Base-by-base conservation (phyloP, 2,888 invertebrate species). In the Oxycera nigricornis region DNA sequence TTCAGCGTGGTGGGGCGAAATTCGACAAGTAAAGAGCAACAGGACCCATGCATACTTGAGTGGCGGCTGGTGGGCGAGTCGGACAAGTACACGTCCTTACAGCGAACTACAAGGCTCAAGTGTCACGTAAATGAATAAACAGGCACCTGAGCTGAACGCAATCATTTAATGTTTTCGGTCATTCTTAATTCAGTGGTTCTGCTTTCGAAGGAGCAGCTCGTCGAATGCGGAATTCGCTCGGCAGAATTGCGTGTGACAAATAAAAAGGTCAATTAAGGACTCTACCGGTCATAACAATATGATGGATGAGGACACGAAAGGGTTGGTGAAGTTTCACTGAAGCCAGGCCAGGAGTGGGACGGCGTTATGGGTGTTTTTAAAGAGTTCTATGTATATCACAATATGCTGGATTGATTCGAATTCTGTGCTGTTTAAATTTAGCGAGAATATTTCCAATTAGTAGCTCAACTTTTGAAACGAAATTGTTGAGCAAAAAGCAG, bases 191-290 rank as follows among this genome's bases (percentile, higher is more conserved):
- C 52, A 70, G 52, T 2, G 72, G 55, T 39, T 74, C 1, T 24
- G 26, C 6, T 59, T 41, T 50, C 11, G 17, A 11, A 31, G 17
- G 2, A 7, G 1, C 41, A 1, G 24, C 41, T n/a, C 22, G 20
- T 50, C 14, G 46, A 46, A 50, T 28, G 50, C 31, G 70, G 20
- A 70, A 52, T 55, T 52, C 31, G 59, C 59, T 73, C 20, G 41
- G 31, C 17, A 46, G 11, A 59, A 75, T 73, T 70, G 75, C 75
- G 73, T 73, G 75, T 62, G 14, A 62, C 62, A 73, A 75, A 75
- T 75, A 62, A 70, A 73, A 55, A 72, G 70, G 41, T 75, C 73
- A 59, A 73, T 75, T 75, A 70, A 55, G 62, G 70, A 30, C 55
- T 52, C 31, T 55, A 68, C 52, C 62, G 39, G 28, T 22, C 62